phyloP scores from a whole-genome alignment of 2,888 invertebrate species.

The Scaptomyza caliginosa region DNA sequence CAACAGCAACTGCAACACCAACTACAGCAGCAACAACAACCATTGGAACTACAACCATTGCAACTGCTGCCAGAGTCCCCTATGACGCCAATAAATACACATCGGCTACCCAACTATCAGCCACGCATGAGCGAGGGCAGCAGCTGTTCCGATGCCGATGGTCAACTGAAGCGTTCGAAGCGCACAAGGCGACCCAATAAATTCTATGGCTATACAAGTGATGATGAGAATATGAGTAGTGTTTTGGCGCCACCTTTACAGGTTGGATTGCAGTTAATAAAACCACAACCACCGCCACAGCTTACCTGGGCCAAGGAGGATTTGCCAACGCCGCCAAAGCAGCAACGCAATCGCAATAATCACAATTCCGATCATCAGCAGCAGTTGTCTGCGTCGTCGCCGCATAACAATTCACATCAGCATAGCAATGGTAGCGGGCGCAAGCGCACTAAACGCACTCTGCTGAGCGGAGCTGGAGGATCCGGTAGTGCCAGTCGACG shows the following conservation, averaged over 20 bases:
- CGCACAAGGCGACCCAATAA: slow-evolving; percentile 92
- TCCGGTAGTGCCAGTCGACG: slow-evolving; percentile 43
- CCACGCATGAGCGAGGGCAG: slow-evolving; percentile 81
- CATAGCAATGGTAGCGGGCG: slow-evolving; percentile 58
- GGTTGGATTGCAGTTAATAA: slow-evolving; percentile 82
- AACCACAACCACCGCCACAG: slow-evolving; percentile 87
- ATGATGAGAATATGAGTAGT: slow-evolving; percentile 88
- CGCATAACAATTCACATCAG: slow-evolving; percentile 19
- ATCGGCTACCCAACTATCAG: slow-evolving; percentile 50
- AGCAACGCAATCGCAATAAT: slow-evolving; percentile 55
- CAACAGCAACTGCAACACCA: slow-evolving; percentile 25
- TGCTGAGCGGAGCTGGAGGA: slow-evolving; percentile 25
- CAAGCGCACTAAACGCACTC: slow-evolving; percentile 57
- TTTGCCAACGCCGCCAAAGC: slow-evolving; percentile 86
- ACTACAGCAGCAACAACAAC: slow-evolving; percentile 2
- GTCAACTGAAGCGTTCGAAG: slow-evolving; percentile 88
- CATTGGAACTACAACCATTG: slow-evolving; percentile 8
- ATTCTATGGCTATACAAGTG: slow-evolving; percentile 94
- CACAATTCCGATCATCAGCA: slow-evolving; percentile 25
- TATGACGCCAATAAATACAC: slow-evolving; percentile 66
- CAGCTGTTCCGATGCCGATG: slow-evolving; percentile 86
- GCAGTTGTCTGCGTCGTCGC: slow-evolving; percentile 12
- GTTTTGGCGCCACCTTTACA: slow-evolving; percentile 75
- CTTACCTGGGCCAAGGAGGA: slow-evolving; percentile 91
- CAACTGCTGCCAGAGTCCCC: slow-evolving; percentile 48